phyloP scores from a whole-genome alignment of 2,888 invertebrate genomes.

The Drosophila pseudotakahashii region DNA sequence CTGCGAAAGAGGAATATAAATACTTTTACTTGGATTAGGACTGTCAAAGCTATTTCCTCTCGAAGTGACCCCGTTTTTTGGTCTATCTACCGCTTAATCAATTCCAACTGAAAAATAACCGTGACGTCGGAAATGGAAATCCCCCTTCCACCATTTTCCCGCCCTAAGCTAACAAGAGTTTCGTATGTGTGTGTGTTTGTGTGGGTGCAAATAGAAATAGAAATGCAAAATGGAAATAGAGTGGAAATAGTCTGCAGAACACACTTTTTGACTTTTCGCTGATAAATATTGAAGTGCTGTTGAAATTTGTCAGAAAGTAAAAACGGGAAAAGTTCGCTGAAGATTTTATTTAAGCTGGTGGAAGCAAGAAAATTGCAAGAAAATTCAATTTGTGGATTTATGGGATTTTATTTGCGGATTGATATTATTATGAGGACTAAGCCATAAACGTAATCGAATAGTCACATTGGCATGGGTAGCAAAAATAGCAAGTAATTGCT shows the following conservation, averaged over 20 bases:
- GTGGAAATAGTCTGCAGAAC: constrained; percentile 31
- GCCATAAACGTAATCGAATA: constrained; percentile 4
- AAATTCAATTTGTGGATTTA: constrained; percentile 44
- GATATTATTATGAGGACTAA: constrained; percentile 29
- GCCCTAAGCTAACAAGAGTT: constrained; percentile 17
- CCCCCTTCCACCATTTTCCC: constrained; percentile 10
- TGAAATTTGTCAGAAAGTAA: constrained; percentile 42
- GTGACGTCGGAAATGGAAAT: constrained; percentile 63
- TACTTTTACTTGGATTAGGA: constrained; percentile 46
- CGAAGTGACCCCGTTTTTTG: constrained; percentile 37
- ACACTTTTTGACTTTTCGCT: constrained; percentile 48
- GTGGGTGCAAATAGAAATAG: constrained; percentile 35
- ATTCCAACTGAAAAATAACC: constrained; percentile 63
- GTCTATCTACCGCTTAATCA: constrained; percentile 61
- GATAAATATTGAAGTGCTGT: constrained; percentile 51
- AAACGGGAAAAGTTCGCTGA: constrained; percentile 11
- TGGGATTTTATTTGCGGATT: constrained; percentile 38
- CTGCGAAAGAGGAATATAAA: constrained; percentile 37
- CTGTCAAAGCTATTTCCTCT: constrained; percentile 76
- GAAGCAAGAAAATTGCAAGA: constrained; percentile 22
- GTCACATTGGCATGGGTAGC: neutral
- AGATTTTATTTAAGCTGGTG: constrained; percentile 30
- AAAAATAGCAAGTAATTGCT: too few relatives aligned
- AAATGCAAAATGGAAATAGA: constrained; percentile 43
- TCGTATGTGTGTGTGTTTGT: constrained; percentile 4